phyloP scores from a whole-genome alignment of 2,888 invertebrate genomes.

The Oasisia sp. region DNA sequence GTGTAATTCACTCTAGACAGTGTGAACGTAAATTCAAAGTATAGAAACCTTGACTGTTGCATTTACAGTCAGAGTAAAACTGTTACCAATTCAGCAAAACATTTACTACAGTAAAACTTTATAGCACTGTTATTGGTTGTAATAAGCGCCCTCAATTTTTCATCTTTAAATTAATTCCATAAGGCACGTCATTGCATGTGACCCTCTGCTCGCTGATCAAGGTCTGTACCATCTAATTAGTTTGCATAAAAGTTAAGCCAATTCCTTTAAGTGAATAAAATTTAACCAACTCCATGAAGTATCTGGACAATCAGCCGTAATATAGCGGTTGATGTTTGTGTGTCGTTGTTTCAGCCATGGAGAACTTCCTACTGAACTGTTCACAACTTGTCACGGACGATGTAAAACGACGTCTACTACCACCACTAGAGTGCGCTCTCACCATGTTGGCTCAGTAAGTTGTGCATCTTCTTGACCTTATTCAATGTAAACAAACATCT shows the following conservation, averaged over 20 bases:
- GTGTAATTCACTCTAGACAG: too few species aligned
- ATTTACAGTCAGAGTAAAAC: too few species aligned
- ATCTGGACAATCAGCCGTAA: background rate
- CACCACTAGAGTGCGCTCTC: slow-evolving; percentile 93
- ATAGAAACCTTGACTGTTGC: too few species aligned
- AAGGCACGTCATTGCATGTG: background rate
- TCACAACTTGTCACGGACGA: slow-evolving; percentile 92
- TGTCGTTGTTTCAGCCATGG: slow-evolving; percentile 75
- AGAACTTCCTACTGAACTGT: slow-evolving; percentile 88
- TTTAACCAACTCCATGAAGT: too few species aligned
- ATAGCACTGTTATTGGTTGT: background rate
- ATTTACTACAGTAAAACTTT: too few species aligned
- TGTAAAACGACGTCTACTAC: slow-evolving; percentile 85
- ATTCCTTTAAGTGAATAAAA: too few species aligned
- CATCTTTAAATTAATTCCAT: background rate
- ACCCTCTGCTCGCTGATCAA: background rate
- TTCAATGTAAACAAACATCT: background rate
- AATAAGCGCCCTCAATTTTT: background rate
- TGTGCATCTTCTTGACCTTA: background rate
- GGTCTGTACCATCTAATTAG: background rate
- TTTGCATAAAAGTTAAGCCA: background rate
- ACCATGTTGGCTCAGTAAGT: slow-evolving; percentile 92
- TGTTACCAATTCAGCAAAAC: too few species aligned
- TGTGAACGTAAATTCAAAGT: too few species aligned
- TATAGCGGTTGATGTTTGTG: background rate